Percentiles rank a stretch among this genome's conserved stretches.
Evolutionary conservation across 2,797 vertebrate species (phyloP).

Genomic region (Enteromius radiatus): DNA sequence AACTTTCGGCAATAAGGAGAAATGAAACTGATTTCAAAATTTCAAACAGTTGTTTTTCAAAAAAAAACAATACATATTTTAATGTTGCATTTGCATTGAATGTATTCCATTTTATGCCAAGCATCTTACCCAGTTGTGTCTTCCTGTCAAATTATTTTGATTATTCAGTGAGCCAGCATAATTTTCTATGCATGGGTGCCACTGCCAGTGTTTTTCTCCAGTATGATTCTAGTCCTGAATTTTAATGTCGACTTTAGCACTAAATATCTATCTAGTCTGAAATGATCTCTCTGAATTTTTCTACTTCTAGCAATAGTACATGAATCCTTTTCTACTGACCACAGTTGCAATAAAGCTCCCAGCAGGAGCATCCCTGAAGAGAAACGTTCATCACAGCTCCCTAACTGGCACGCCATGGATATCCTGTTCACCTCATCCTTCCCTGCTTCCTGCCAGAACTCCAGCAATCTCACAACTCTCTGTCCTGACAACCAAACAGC

Average conservation of each 20-base stretch:
- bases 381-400: slow-evolving; percentile 12
- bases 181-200: background rate
- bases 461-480: slow-evolving; percentile 56
- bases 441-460: slow-evolving; percentile 42
- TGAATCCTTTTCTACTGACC: background rate
- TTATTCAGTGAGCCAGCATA: background rate
- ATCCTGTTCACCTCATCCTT: slow-evolving; percentile 45
- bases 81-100: background rate
- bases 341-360: background rate
- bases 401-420: slow-evolving; percentile 44
- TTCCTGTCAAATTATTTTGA: background rate
- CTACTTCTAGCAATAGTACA: background rate
- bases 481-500: slow-evolving; percentile 17
- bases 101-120: background rate
- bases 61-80: slow-evolving; percentile 6
- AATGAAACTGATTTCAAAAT: background rate
- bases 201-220: slow-evolving; percentile 3
- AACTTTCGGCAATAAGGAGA: background rate
- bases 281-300: slow-evolving; percentile 3
- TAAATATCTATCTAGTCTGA: background rate
- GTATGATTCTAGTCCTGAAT: background rate
- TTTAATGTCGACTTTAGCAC: background rate
- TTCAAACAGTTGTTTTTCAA: background rate
- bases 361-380: background rate
- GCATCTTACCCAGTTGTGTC: background rate